phyloP scores from a whole-genome alignment of 2,888 invertebrate species.

The Zootermopsis nevadensis region DNA sequence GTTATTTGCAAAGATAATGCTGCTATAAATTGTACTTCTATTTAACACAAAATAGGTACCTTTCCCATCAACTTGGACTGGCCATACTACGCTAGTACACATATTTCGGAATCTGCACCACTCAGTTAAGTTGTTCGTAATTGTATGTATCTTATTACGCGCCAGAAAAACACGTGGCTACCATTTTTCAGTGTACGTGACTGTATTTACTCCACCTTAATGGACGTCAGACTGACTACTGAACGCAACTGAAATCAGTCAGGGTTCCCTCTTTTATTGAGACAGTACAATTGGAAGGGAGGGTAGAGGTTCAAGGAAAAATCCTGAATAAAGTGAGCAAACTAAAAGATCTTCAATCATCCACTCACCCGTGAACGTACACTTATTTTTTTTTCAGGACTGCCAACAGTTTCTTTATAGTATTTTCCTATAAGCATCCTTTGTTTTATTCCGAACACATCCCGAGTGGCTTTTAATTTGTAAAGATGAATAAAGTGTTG shows the following conservation, averaged over 20 bases:
- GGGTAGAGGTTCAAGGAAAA: background rate
- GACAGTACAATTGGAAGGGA: background rate
- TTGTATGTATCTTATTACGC: too few species aligned
- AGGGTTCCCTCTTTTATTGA: background rate
- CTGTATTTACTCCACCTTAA: background rate
- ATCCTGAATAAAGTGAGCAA: background rate
- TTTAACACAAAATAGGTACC: too few species aligned
- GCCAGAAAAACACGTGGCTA: too few species aligned
- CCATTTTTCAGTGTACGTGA: background rate
- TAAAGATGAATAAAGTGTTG: background rate
- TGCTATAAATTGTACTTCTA: too few species aligned
- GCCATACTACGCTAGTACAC: too few species aligned
- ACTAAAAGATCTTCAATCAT: conserved; percentile 11
- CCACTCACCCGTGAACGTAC: background rate
- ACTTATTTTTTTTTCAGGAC: conserved; percentile 5
- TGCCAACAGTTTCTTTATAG: background rate
- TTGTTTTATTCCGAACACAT: conserved; percentile 1
- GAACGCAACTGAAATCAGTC: background rate
- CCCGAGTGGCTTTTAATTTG: background rate
- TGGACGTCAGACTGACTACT: background rate
- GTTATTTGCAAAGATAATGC: too few species aligned
- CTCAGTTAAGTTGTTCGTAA: too few species aligned
- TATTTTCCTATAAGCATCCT: background rate
- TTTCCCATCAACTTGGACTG: too few species aligned
- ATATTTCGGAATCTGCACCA: too few species aligned